phyloP scores from a whole-genome alignment of 2,797 vertebrate species.

The Lithobates sylvaticus region DNA sequence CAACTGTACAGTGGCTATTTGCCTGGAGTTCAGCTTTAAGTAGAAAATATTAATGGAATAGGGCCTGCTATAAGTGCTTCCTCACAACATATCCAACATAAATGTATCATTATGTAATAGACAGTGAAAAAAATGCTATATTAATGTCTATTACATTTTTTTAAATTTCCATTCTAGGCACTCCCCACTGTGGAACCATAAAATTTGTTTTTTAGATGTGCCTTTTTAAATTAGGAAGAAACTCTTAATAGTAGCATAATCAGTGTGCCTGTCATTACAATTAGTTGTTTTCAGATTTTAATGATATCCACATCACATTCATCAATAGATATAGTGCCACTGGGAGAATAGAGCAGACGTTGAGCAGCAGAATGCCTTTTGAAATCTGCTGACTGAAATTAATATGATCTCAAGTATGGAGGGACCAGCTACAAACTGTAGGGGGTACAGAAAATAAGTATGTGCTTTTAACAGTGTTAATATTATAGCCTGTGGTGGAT shows the following conservation, averaged over 20 bases:
- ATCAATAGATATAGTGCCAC: slow-evolving; percentile 31
- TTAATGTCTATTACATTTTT: not conserved
- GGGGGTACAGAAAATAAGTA: slow-evolving; percentile 1
- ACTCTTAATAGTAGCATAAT: slow-evolving; percentile 19
- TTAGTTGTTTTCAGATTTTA: slow-evolving; percentile 38
- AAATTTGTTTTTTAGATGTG: slow-evolving; percentile 5
- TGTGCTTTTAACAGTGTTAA: not conserved
- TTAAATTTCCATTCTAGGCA: not conserved
- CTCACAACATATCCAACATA: not conserved
- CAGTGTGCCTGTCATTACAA: slow-evolving; percentile 26
- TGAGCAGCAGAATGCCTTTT: not conserved
- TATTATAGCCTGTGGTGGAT: not conserved
- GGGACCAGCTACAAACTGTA: not conserved
- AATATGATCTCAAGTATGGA: slow-evolving; percentile 12
- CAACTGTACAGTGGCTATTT: no score
- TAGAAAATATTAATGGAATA: no score
- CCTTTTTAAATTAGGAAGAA: slow-evolving; percentile 23
- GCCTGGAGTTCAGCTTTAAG: no score
- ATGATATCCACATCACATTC: slow-evolving; percentile 20
- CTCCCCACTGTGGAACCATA: slow-evolving; percentile 13
- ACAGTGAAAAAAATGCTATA: not conserved
- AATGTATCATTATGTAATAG: not conserved
- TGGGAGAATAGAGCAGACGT: slow-evolving; percentile 3
- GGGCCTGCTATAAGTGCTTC: not conserved
- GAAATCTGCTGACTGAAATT: slow-evolving; percentile 18